A percentile compares a stretch with the other conserved stretches of the same genome.
Conservation (phyloP, 2,113 vertebrate genomes). For the Tiliqua scincoides region DNA sequence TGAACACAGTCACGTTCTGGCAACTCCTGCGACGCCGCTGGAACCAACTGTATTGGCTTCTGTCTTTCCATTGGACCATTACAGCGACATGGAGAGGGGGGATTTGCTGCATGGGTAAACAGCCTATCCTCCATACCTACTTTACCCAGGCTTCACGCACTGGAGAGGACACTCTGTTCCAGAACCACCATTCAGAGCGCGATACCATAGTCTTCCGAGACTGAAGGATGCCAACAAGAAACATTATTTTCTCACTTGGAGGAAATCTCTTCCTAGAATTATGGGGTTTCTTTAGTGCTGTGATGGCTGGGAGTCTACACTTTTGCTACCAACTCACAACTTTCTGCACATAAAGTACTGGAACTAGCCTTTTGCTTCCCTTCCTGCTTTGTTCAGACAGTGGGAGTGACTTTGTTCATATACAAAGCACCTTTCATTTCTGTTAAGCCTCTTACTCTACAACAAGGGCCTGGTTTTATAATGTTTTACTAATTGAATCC, state of each 20-base stretch:
- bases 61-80: no score
- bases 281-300: constrained; percentile 1
- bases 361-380: background rate
- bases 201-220: no score
- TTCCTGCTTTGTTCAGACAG: background rate
- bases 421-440: background rate
- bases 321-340: background rate
- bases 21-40: no score
- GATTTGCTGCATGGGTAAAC: no score
- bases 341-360: background rate
- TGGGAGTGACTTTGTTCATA: constrained; percentile 4
- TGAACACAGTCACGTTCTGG: no score
- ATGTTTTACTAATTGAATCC: constrained; percentile 8
- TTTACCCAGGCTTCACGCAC: no score
- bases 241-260: background rate
- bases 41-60: no score
- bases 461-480: background rate
- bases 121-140: no score
- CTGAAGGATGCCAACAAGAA: no score
- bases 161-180: no score
- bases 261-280: constrained; percentile 12
- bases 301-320: background rate
- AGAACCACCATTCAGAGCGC: no score
- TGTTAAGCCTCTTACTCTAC: background rate
- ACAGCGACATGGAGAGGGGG: no score